phyloP scores from a whole-genome alignment of 2,888 invertebrate genomes.

The Lysandra bellargus region DNA sequence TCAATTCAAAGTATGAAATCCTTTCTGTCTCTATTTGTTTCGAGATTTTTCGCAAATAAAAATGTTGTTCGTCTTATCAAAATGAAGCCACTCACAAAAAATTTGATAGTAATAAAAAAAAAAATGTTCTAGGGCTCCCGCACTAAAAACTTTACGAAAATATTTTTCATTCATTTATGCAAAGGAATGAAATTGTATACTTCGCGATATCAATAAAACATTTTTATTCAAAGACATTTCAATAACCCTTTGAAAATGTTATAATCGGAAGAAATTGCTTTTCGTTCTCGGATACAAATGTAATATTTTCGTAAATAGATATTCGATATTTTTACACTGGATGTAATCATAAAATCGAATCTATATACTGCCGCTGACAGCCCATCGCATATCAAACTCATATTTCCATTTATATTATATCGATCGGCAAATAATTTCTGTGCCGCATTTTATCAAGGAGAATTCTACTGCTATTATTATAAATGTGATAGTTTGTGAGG shows the following conservation, averaged over 20 bases:
- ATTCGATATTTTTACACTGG: neutral
- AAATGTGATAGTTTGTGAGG: too few species aligned
- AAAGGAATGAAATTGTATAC: neutral
- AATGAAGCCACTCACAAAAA: too few species aligned
- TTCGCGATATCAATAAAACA: conserved; percentile 14
- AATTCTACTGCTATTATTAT: neutral
- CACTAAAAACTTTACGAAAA: neutral
- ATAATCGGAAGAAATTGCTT: conserved; percentile 26
- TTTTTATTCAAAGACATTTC: conserved; percentile 22
- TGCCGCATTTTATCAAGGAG: conserved; percentile 37
- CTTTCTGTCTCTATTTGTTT: too few species aligned
- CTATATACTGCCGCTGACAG: conserved; percentile 21
- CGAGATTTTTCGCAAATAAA: too few species aligned
- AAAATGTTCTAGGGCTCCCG: too few species aligned
- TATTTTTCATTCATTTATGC: neutral
- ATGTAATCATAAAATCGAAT: conserved; percentile 21
- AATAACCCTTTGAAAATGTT: conserved; percentile 7
- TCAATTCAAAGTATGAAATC: too few species aligned
- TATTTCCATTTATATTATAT: conserved; percentile 39
- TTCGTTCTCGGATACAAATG: neutral
- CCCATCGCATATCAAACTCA: neutral
- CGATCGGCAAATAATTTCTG: conserved; percentile 38
- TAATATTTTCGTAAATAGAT: neutral
- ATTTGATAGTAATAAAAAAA: too few species aligned
- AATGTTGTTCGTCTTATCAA: too few species aligned